Conservation (phyloP, 2,113 vertebrate genomes). For the Triplophysa siluroides region DNA sequence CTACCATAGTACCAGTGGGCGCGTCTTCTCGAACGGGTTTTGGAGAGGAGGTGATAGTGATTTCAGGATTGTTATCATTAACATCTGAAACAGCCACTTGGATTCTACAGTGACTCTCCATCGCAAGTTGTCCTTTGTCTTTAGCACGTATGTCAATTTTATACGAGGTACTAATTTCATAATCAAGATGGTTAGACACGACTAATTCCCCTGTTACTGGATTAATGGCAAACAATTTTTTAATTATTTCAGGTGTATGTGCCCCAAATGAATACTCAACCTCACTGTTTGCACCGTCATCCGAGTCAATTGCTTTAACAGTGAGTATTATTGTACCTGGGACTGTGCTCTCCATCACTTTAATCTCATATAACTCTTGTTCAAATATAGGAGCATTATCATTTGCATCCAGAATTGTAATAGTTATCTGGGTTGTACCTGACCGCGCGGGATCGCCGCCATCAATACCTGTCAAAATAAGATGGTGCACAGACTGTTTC, state of each 20-base stretch:
- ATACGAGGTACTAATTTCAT: constrained; percentile 74
- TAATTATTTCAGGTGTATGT: constrained; percentile 73
- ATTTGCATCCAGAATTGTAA: constrained; percentile 80
- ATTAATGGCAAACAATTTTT: constrained; percentile 76
- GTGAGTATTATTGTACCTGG: constrained; percentile 71
- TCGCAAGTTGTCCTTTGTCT: constrained; percentile 76
- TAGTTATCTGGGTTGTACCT: constrained; percentile 71
- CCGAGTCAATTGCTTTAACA: constrained; percentile 80
- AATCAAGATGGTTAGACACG: constrained; percentile 75
- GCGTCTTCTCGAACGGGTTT: constrained; percentile 79
- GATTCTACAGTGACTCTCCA: constrained; percentile 77
- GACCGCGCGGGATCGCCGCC: constrained; percentile 75
- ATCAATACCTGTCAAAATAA: constrained; percentile 71
- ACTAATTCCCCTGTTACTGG: constrained; percentile 76
- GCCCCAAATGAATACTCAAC: constrained; percentile 78
- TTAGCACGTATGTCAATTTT: constrained; percentile 81
- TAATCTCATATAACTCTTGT: constrained; percentile 70
- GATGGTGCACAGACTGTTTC: constrained; percentile 63
- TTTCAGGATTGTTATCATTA: constrained; percentile 83
- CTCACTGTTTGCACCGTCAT: constrained; percentile 79
- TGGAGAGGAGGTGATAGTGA: constrained; percentile 79
- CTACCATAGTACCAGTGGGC: constrained; percentile 75
- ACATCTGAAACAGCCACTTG: constrained; percentile 78
- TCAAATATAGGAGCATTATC: constrained; percentile 82
- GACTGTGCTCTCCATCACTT: constrained; percentile 75